Evolutionary conservation across 1,140 invertebrate genomes (phyloP), one percentile per base, ranked within the genome.

Genomic region (Bombus fervidus): DNA sequence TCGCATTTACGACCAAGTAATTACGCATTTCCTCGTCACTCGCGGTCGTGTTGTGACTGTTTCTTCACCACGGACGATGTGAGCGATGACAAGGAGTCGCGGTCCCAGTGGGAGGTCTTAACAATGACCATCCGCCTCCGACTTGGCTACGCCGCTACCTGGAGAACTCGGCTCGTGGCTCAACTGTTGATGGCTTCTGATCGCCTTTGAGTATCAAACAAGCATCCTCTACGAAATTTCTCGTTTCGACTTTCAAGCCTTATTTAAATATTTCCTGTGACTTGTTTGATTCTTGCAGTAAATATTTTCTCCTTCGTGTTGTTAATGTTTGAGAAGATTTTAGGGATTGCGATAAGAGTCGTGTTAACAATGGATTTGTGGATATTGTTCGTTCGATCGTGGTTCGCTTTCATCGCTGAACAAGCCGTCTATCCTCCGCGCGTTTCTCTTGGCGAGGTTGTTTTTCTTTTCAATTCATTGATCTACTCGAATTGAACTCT

Each of bases 31-130:
- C 81, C 88, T 72, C 90, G 88, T 89, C 88, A 90, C 91, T 92
- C 77, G 86, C 76, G 78, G 89, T 68, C 78, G 86, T 89, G 87
- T 90, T 90, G 87, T 87, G 91, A 92, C 89, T 90, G 91, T 87
- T 92, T 89, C 86, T 81, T 91, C 84, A 59, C 88, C 89, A 80
- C 91, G 71, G 87, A 88, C 91, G 87, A 92, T 90, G 90, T 92
- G 91, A 92, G 91, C 91, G 91, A 92, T 92, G 91, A 92, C 91
- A 92, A 91, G 92, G 91, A 92, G 91, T 92, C 90, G 90, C 89
- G 81, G 86, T 72, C 92, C 89, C 92, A 75, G 91, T 92, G 91
- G 92, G 92, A 92, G 92, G 92, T 92, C 92, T 88, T 86, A 87
- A 92, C 92, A 92, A 92, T 92, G 91, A 88, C 90, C 87, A 92